Conservation (phyloP, 2,797 vertebrate species). For the Sternarchorhynchus goeldii region DNA sequence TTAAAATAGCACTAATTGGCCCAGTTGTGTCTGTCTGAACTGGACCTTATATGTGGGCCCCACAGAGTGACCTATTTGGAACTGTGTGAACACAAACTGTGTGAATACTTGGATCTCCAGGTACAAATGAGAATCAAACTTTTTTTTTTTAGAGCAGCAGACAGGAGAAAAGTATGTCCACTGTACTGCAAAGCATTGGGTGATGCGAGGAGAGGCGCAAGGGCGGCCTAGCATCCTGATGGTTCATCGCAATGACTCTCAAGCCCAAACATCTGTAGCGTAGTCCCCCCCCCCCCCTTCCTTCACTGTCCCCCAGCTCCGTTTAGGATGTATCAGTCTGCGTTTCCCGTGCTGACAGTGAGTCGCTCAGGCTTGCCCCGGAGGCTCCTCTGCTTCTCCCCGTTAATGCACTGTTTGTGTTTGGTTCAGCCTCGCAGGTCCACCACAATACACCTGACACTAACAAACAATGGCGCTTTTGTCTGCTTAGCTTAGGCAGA, state of each 20-base stretch:
- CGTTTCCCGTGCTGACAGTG: no score
- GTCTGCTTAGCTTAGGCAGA: conserved; percentile 55
- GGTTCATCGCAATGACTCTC: no score
- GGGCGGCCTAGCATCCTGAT: no score
- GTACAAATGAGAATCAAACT: conserved; percentile 19
- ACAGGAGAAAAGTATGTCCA: neutral
- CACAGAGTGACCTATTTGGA: conserved; percentile 51
- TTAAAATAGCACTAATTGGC: conserved; percentile 59
- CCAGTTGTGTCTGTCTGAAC: conserved; percentile 52
- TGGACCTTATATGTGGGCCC: conserved; percentile 46
- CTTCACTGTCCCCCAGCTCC: no score
- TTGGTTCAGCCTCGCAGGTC: conserved; percentile 49
- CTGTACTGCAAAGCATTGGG: conserved; percentile 7
- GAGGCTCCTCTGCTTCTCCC: conserved; percentile 10
- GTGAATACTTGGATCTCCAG: conserved; percentile 33
- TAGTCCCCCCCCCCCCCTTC: no score
- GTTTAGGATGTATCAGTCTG: no score
- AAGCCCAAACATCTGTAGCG: no score
- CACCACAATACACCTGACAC: conserved; percentile 59
- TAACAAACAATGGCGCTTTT: conserved; percentile 59
- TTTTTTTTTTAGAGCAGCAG: neutral
- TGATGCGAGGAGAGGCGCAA: neutral
- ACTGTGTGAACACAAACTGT: neutral
- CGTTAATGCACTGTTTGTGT: conserved; percentile 56
- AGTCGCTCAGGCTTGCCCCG: neutral